These are phyloP conservation scores for Amniataba percoides DNA, from an alignment of 2,797 vertebrate species.

Conservation along the genomic window DNA sequence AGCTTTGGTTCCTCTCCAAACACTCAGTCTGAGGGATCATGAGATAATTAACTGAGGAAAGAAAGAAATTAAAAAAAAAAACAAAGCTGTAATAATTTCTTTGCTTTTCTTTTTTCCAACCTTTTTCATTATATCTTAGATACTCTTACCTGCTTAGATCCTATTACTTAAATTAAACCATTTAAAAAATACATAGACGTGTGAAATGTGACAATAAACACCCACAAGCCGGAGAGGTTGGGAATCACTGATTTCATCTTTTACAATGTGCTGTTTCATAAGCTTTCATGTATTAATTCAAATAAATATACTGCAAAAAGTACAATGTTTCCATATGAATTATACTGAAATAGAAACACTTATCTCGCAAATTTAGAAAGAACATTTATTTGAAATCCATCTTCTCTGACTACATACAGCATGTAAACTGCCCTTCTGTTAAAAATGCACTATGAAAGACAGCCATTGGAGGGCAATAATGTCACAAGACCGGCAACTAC, in stretches of 20 bases:
- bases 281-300: neutral
- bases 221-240: neutral
- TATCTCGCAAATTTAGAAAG: neutral
- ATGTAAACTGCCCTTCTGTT: neutral
- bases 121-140: neutral
- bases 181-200: neutral
- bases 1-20: no score
- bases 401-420: neutral
- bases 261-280: neutral
- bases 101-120: neutral
- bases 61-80: neutral
- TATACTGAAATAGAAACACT: neutral
- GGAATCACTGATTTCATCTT: neutral
- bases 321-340: neutral
- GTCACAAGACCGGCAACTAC: neutral
- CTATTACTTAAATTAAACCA: neutral
- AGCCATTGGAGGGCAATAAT: constrained; percentile 31
- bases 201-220: neutral
- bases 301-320: neutral
- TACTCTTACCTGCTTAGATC: neutral
- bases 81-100: neutral
- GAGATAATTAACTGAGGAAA: neutral
- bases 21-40: neutral
- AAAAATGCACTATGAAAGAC: constrained; percentile 22
- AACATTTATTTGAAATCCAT: neutral